Evolutionary conservation across 2,797 vertebrate species (phyloP).

Genomic region (Chlorospingus semifuscus): DNA sequence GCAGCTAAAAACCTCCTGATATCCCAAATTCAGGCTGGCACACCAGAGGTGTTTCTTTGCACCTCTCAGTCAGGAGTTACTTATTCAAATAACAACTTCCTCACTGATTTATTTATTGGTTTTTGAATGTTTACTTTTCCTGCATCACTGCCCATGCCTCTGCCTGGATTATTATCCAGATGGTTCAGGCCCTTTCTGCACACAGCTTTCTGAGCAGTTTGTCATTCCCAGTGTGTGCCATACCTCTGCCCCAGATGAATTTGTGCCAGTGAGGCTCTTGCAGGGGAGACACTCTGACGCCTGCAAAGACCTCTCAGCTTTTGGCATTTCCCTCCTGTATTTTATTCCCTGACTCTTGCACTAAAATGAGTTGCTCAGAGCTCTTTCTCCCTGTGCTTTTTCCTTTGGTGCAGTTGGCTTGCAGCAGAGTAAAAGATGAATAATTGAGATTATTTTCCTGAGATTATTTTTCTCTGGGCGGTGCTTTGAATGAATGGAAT

Average conservation of each 20-base stretch:
- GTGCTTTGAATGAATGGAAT: neutral
- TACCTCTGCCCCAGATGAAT: neutral
- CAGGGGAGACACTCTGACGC: neutral
- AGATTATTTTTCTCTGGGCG: neutral
- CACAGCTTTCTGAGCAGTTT: neutral
- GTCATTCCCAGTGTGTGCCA: neutral
- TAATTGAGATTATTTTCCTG: neutral
- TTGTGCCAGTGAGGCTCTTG: neutral
- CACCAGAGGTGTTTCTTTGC: neutral
- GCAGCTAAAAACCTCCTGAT: neutral
- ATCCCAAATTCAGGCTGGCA: neutral
- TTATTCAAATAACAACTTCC: neutral
- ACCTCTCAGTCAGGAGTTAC: rapidly evolving
- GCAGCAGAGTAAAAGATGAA: neutral
- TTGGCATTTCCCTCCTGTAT: neutral
- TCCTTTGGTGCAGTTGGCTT: neutral
- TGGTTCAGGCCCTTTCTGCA: neutral
- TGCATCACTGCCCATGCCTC: neutral
- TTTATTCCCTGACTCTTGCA: neutral
- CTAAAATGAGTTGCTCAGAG: neutral
- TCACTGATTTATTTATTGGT: neutral
- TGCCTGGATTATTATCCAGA: neutral
- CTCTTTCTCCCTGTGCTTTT: neutral
- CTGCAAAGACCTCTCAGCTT: neutral
- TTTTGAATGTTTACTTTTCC: neutral